These are phyloP conservation scores for Halictus ligatus DNA, from an alignment of 2,888 invertebrate genomes.

Conservation along the genomic window DNA sequence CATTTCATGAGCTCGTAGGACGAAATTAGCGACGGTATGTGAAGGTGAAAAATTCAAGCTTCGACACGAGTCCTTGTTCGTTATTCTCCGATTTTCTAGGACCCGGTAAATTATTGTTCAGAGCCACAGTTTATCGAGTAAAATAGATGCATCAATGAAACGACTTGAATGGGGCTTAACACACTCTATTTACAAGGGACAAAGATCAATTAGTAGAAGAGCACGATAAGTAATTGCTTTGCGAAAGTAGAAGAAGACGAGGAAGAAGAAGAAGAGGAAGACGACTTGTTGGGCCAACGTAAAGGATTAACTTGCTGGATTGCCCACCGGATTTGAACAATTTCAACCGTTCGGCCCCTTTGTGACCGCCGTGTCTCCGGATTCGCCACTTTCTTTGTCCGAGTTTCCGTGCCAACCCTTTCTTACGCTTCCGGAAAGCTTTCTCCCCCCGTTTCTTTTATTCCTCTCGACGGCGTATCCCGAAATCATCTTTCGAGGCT, in stretches of 20 bases:
- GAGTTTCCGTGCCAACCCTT: conserved; percentile 12
- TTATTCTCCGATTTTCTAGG: too few species aligned
- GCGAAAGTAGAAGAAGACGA: conserved; percentile 7
- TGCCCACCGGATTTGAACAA: conserved; percentile 56
- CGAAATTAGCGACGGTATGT: rapidly evolving
- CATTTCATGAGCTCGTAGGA: too few species aligned
- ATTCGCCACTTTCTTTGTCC: conserved; percentile 47
- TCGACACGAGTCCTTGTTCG: not conserved
- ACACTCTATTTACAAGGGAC: not conserved
- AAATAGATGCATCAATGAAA: not conserved
- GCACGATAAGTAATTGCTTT: conserved; percentile 53
- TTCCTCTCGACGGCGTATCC: conserved; percentile 27
- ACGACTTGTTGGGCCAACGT: conserved; percentile 26
- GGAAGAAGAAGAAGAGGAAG: not conserved
- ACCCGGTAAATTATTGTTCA: too few species aligned
- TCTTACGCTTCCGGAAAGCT: not conserved
- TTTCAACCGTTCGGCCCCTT: conserved; percentile 44
- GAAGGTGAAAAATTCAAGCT: not conserved
- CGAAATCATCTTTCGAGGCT: conserved; percentile 52
- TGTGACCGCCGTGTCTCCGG: conserved; percentile 29
- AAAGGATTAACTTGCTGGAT: conserved; percentile 48
- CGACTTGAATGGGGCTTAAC: not conserved
- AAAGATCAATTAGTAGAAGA: conserved; percentile 19
- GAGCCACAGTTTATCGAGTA: not conserved
- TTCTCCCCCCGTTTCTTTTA: not conserved